phyloP scores from a whole-genome alignment of 2,888 invertebrate genomes.

The Bombylius major region DNA sequence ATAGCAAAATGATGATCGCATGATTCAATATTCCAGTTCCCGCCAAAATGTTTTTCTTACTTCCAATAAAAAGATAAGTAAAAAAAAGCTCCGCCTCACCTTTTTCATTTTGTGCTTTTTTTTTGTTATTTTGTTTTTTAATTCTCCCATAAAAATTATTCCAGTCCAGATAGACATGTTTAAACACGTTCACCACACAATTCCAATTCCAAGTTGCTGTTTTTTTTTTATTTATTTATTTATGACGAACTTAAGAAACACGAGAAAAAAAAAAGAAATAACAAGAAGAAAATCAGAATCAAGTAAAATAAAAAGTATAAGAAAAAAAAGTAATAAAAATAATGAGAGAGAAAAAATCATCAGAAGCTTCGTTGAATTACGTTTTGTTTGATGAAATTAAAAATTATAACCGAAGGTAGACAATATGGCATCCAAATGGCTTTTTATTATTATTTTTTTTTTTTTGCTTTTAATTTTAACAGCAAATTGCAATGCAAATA shows the following conservation, averaged over 20 bases:
- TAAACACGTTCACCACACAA: conserved; percentile 1
- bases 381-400: not conserved
- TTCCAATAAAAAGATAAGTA: not conserved
- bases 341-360: too few relatives aligned
- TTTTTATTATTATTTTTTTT: not conserved
- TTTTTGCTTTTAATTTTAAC: too few relatives aligned
- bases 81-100: not conserved
- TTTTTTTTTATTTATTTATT: not conserved
- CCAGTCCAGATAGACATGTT: conserved; percentile 3
- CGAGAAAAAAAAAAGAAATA: too few relatives aligned
- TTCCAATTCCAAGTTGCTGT: not conserved
- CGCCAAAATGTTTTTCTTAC: not conserved
- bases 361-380: not conserved
- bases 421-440: conserved; percentile 2
- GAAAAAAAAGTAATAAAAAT: too few relatives aligned
- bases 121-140: not conserved
- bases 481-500: not conserved
- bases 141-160: not conserved
- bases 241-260: too few relatives aligned
- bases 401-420: not conserved
- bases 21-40: not conserved
- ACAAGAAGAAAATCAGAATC: too few relatives aligned
- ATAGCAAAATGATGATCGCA: not conserved
- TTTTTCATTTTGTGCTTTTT: not conserved
- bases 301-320: too few relatives aligned